phyloP scores from a whole-genome alignment of 2,888 invertebrate genomes.

The Hyposoter dolosus region DNA sequence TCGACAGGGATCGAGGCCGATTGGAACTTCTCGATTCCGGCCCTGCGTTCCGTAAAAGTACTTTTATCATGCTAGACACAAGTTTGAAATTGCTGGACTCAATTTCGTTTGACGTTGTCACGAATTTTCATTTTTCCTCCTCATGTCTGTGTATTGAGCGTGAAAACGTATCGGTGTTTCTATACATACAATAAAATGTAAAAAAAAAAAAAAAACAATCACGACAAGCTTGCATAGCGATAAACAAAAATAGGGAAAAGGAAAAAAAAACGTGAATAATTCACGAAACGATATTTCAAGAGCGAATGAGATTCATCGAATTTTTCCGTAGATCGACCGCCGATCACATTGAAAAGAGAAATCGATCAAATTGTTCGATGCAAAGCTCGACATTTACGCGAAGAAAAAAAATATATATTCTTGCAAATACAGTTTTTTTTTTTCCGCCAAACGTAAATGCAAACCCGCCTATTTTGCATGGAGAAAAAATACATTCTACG shows the following conservation, averaged over 20 bases:
- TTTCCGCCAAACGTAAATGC: background rate
- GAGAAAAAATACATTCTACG: slow-evolving; percentile 14
- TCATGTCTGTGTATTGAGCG: slow-evolving; percentile 32
- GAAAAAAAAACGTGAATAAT: slow-evolving; percentile 39
- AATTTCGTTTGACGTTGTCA: slow-evolving; percentile 61
- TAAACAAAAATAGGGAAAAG: background rate
- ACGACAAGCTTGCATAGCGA: background rate
- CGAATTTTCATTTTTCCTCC: slow-evolving; percentile 46
- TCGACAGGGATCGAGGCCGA: background rate
- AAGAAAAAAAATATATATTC: background rate
- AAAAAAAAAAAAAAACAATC: background rate
- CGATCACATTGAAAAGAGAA: slow-evolving; percentile 18
- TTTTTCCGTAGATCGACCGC: slow-evolving; percentile 36
- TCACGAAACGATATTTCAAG: slow-evolving; percentile 49
- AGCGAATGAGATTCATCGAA: slow-evolving; percentile 55
- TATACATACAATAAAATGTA: background rate
- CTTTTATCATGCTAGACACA: slow-evolving; percentile 83
- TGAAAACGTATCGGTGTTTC: slow-evolving; percentile 40
- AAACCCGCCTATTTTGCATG: slow-evolving; percentile 1
- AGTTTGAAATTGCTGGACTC: slow-evolving; percentile 81
- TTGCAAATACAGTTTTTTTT: slow-evolving; percentile 13
- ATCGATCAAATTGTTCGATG: background rate
- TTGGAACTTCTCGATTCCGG: slow-evolving; percentile 63
- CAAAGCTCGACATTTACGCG: background rate
- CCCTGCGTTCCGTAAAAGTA: slow-evolving; percentile 70